Conservation (phyloP, 2,888 invertebrate genomes). For the Cheilosia vulpina region DNA sequence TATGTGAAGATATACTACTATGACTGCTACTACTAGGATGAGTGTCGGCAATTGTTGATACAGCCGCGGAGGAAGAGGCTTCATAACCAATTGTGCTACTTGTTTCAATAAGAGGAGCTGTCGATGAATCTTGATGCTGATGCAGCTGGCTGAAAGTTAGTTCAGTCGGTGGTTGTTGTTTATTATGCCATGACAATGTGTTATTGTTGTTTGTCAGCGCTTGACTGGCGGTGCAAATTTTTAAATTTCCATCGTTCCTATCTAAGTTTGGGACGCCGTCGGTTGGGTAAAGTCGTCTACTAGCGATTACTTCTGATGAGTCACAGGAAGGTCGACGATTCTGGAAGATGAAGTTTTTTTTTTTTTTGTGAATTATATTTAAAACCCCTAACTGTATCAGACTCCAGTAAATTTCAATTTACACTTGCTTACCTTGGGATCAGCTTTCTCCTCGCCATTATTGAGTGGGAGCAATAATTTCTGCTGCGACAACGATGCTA, state of each 20-base stretch:
- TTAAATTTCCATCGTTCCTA: constrained; percentile 43
- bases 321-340: constrained; percentile 33
- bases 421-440: constrained; percentile 40
- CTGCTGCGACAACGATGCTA: constrained; percentile 58
- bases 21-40: constrained; percentile 61
- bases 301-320: constrained; percentile 15
- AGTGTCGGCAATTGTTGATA: constrained; percentile 44
- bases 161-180: constrained; percentile 51
- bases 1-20: constrained; percentile 44
- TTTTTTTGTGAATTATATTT: not conserved
- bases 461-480: constrained; percentile 40
- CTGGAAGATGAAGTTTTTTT: constrained; percentile 16
- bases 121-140: constrained; percentile 50
- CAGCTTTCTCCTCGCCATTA: constrained; percentile 29
- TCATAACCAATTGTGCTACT: constrained; percentile 77
- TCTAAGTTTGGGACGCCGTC: constrained; percentile 36
- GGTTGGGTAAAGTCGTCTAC: constrained; percentile 15
- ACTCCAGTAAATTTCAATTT: not conserved
- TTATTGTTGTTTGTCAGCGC: constrained; percentile 55
- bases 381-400: no score
- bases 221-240: constrained; percentile 20
- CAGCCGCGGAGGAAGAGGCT: constrained; percentile 73
- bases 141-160: constrained; percentile 26
- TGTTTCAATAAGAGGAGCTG: constrained; percentile 55
- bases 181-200: constrained; percentile 62